A percentile compares a stretch with the other conserved stretches of the same genome.
These are phyloP conservation scores for Oscheius sp. DNA, from an alignment of 2,888 invertebrate species.

Conservation along the genomic window DNA sequence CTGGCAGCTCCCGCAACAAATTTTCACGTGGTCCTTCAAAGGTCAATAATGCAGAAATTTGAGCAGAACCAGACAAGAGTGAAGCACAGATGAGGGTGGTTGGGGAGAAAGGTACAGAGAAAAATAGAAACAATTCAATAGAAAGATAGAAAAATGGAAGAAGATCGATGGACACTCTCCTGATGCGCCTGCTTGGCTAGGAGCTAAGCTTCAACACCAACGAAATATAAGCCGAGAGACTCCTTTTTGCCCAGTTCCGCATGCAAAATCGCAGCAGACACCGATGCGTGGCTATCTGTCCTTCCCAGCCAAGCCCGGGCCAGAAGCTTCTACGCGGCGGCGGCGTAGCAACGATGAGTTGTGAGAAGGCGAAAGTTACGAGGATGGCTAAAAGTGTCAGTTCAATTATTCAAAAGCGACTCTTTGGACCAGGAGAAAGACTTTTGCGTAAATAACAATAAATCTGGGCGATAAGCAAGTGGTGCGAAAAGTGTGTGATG, in stretches of 20 bases:
- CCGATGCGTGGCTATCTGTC: background rate
- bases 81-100: slow-evolving; percentile 11
- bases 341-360: slow-evolving; percentile 1
- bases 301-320: background rate
- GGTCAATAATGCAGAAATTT: slow-evolving; percentile 34
- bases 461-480: background rate
- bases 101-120: background rate
- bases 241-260: slow-evolving; percentile 18
- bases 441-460: background rate
- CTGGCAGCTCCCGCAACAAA: slow-evolving; percentile 29
- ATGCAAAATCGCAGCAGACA: slow-evolving; percentile 11
- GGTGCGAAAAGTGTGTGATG: background rate
- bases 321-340: background rate
- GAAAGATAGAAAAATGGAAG: slow-evolving; percentile 9
- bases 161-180: slow-evolving; percentile 27
- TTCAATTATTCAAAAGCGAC: background rate
- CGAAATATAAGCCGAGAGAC: slow-evolving; percentile 36
- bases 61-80: slow-evolving; percentile 28
- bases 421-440: background rate
- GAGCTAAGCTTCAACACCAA: slow-evolving; percentile 35
- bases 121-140: background rate
- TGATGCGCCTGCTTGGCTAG: slow-evolving; percentile 26
- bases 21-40: slow-evolving; percentile 29
- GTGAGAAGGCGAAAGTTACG: background rate
- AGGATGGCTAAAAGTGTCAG: background rate